Percentiles rank a stretch among this genome's conserved stretches.
These are phyloP conservation scores for Drosophila antonietae DNA, from an alignment of 2,888 invertebrate species.

Conservation along the genomic window DNA sequence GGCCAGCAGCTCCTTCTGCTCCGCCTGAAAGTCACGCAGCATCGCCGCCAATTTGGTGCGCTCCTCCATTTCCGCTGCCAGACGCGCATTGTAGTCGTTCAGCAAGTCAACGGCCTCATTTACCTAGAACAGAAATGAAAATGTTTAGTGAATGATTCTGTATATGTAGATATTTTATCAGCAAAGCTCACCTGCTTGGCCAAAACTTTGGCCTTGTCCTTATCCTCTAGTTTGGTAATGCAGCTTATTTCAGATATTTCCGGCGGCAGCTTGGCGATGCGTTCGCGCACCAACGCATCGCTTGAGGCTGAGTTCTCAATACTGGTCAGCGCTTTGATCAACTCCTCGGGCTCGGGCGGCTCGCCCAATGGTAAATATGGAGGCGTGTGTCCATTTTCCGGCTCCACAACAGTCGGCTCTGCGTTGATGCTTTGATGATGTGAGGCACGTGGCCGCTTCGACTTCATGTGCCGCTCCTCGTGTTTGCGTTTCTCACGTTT, in stretches of 20 bases:
- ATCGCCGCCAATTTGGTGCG: conserved; percentile 93
- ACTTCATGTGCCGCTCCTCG: conserved; percentile 77
- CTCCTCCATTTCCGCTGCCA: conserved; percentile 95
- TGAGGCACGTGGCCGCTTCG: conserved; percentile 65
- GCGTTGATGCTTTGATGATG: conserved; percentile 77
- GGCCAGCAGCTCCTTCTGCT: conserved; percentile 93
- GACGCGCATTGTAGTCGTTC: conserved; percentile 94
- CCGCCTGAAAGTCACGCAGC: conserved; percentile 94
- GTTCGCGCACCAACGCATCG: conserved; percentile 95
- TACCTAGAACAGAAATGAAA: conserved; percentile 64
- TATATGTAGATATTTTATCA: no score
- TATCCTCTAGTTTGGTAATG: conserved; percentile 93
- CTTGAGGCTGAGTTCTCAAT: conserved; percentile 98
- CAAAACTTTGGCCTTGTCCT: conserved; percentile 91
- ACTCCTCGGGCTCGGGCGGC: conserved; percentile 96
- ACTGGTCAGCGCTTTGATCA: conserved; percentile 93
- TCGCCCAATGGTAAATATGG: conserved; percentile 92
- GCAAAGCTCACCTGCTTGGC: conserved; percentile 88
- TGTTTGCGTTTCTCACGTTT: conserved; percentile 82
- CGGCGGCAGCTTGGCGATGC: conserved; percentile 96
- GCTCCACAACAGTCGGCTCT: conserved; percentile 33
- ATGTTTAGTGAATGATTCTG: background rate
- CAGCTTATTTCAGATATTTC: conserved; percentile 96
- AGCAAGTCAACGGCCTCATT: conserved; percentile 94
- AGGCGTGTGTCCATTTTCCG: conserved; percentile 90